Percentiles rank a stretch among this genome's conserved stretches.
phyloP scores from a whole-genome alignment of 2,113 vertebrate genomes.

The Proterorhinus semilunaris region DNA sequence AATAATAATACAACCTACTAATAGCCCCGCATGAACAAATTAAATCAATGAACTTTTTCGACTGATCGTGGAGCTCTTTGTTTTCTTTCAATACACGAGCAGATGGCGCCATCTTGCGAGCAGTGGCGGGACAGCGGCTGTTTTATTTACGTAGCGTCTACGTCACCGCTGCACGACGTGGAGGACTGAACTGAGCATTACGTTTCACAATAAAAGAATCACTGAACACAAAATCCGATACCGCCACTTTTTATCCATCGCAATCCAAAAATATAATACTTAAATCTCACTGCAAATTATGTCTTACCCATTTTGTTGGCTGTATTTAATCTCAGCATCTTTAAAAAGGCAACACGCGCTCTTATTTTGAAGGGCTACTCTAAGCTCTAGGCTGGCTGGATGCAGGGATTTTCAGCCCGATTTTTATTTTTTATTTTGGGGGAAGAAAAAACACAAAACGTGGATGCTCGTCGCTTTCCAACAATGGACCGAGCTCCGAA shows the following conservation, averaged over 20 bases:
- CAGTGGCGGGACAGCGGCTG: neutral
- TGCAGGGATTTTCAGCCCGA: slow-evolving; percentile 63
- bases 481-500: slow-evolving; percentile 38
- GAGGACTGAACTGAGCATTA: slow-evolving; percentile 37
- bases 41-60: too few species aligned
- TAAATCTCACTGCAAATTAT: rapidly evolving
- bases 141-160: slow-evolving; percentile 28
- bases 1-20: too few species aligned
- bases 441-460: slow-evolving; percentile 24
- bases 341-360: neutral
- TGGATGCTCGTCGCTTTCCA: slow-evolving; percentile 18
- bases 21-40: too few species aligned
- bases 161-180: slow-evolving; percentile 65
- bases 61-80: too few species aligned
- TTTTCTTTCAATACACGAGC: neutral
- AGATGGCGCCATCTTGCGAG: slow-evolving; percentile 42
- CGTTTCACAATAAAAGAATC: slow-evolving; percentile 57
- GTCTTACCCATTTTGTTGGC: rapidly evolving
- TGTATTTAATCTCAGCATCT: rapidly evolving
- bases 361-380: slow-evolving; percentile 59
- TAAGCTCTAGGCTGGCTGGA: slow-evolving; percentile 49
- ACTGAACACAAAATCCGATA: neutral
- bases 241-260: neutral
- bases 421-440: slow-evolving; percentile 2
- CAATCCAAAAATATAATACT: rapidly evolving